Base-by-base conservation (phyloP, 2,888 invertebrate species). In the Therioaphis trifolii region DNA sequence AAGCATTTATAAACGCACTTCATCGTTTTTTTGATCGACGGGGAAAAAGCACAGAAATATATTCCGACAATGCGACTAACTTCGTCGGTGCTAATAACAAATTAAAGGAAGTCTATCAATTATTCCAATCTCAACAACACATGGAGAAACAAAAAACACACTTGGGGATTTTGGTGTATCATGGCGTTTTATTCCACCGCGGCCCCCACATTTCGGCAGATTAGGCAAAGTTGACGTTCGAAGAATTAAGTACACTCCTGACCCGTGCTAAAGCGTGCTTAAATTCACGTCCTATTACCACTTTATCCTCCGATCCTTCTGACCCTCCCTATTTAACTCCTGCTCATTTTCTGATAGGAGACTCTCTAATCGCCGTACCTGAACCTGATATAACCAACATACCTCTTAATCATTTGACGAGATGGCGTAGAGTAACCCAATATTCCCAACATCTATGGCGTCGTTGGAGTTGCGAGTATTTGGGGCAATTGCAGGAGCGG, bases 1-100 rank as follows among this genome's bases (percentile, higher is more conserved):
- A 86, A 11, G 71, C 85, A 0, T 87, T 87, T 76, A 35, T 87
- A 27, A 84, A 85, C 4, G 85, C 86, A 1, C 84, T 87, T 0
- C 69, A 85, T 21, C 84, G 87, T 46, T 87, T 87, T 55, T 77
- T 85, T 1, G 79, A 86, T 2, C 79, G 87, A 5, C 85, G 87
- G 14, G 87, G 87, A 12, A 85, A 85, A 63, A 85, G 85, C 1
- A 68, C 27, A 15, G 61, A 79, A 4, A 85, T 87, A 12, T 86
- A 82, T 69, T 86, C 86, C n/a, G 87, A 87, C 55, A 87, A 87
- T 66, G 87, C 86, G 5, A 87, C 86, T 2, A 87, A 87, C 76
- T 86, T 85, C 68, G 85, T 86, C 9, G 86, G 86, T 0, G 85
- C 86, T 0, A 84, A 82, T 14, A 84, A 68, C 9, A 46, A 4